Conservation (phyloP, 1,140 invertebrate species). For the Musca domestica region DNA sequence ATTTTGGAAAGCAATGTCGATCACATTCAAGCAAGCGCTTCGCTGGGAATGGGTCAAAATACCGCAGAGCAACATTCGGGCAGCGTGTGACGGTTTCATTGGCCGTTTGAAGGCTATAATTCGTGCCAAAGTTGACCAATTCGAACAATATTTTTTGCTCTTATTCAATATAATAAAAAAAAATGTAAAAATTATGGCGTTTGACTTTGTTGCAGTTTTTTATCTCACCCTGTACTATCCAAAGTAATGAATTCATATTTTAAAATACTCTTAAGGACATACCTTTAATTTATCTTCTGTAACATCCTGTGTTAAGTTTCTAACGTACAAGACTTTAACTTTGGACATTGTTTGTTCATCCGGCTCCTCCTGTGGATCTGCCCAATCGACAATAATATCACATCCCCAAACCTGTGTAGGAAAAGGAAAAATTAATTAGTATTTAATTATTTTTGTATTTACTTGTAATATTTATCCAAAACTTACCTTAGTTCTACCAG, state of each 20-base stretch:
- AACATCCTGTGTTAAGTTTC: slow-evolving; percentile 95
- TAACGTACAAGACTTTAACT: slow-evolving; percentile 97
- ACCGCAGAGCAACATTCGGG: too few relatives aligned
- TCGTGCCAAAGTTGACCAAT: too few relatives aligned
- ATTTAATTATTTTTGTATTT: slow-evolving; percentile 10
- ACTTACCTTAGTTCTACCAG: slow-evolving; percentile 85
- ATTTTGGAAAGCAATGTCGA: too few relatives aligned
- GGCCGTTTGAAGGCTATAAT: too few relatives aligned
- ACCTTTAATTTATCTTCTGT: slow-evolving; percentile 90
- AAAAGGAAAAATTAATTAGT: neutral
- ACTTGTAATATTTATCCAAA: neutral
- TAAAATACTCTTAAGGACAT: too few relatives aligned
- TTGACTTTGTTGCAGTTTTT: too few relatives aligned
- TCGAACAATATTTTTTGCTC: slow-evolving; percentile 94
- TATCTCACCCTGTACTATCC: too few relatives aligned
- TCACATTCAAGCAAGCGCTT: too few relatives aligned
- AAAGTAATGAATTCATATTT: too few relatives aligned
- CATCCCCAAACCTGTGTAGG: slow-evolving; percentile 79
- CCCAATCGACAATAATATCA: slow-evolving; percentile 99
- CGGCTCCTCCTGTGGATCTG: slow-evolving; percentile 98
- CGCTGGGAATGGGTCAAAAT: too few relatives aligned
- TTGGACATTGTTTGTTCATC: slow-evolving; percentile 99
- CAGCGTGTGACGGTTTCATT: too few relatives aligned
- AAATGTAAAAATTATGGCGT: too few relatives aligned
- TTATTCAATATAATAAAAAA: slow-evolving; percentile 26